Evolutionary conservation across 2,888 invertebrate genomes (phyloP), one percentile per base, ranked within the genome.

Genomic region (Mesorhabditis sp.): DNA sequence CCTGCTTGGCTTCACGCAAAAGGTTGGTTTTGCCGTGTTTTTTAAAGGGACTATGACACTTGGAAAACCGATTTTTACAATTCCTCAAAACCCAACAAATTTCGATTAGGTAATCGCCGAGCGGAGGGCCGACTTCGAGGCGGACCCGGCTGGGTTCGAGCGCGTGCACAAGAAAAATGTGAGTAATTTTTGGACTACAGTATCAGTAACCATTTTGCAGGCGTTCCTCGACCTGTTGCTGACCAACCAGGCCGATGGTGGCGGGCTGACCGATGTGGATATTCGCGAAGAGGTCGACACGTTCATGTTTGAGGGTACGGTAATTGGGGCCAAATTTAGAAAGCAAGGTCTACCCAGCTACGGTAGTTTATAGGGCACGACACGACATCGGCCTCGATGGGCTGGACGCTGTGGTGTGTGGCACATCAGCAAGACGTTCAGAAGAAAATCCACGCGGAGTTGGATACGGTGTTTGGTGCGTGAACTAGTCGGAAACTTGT

Each of bases 141-240:
- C 28, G 6, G 28, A 45, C 28, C 67, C 43, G 10, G 44, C 41
- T 4, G 41, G 10, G 5, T 62, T 28, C 15, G 65, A 10, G 13
- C 7, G 65, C 7, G 10, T 43, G 44, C 42, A 42, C 42, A 42
- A 15, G 65, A 65, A 42, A 13, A 7, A 65, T 13, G 13, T 65
- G 28, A 42, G 41, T 13, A 13, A 42, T 28, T 10, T 28, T 10
- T 10, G 42, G 7, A 3, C 6, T 28, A 43, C 7, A 28, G 41
- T 28, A 28, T n/a, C 6, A 15, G 7, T 10, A 62, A 3, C 3
- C 15, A 28, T 28, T 65, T 6, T 67, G n/a, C 67, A 86, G 61
- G 88, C 88, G 5, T 88, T 88, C 77, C 83, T 88, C 65, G 88
- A 89, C 79, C 81, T 88, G 78, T 78, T 89, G 44, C 76, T 89